phyloP scores from a whole-genome alignment of 2,113 vertebrate species.

The Gasterosteus aculeatus region DNA sequence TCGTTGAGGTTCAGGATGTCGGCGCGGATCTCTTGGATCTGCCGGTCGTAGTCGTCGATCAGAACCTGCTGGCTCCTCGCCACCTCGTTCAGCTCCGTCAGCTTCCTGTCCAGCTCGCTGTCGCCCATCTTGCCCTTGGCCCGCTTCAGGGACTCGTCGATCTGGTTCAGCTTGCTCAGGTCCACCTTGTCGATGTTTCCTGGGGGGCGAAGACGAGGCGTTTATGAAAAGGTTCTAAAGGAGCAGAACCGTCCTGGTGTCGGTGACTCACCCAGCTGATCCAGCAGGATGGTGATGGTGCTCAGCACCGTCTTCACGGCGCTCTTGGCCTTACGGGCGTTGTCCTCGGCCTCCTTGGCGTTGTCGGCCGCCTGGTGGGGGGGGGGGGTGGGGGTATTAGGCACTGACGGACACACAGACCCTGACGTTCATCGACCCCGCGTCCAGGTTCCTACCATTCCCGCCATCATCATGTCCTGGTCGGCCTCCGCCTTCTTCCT shows the following conservation, averaged over 20 bases:
- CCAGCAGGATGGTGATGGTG: conserved; percentile 86
- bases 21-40: conserved; percentile 90
- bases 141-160: conserved; percentile 87
- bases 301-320: conserved; percentile 88
- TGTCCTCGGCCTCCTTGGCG: conserved; percentile 93
- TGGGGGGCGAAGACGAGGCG: conserved; percentile 50
- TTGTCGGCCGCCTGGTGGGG: conserved; percentile 86
- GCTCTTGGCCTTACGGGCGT: conserved; percentile 93
- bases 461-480: conserved; percentile 95
- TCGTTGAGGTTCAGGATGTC: conserved; percentile 96
- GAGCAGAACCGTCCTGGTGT: too few species aligned
- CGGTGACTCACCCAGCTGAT: conserved; percentile 86
- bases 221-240: too few species aligned
- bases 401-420: too few species aligned
- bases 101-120: conserved; percentile 89
- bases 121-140: conserved; percentile 90
- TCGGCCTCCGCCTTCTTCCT: conserved; percentile 87
- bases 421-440: too few species aligned
- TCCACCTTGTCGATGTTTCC: conserved; percentile 95
- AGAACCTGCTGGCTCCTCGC: conserved; percentile 90
- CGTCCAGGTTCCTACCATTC: conserved; percentile 81
- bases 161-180: conserved; percentile 90
- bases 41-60: conserved; percentile 89
- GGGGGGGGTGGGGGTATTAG: too few species aligned
- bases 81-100: conserved; percentile 87